phyloP scores from a whole-genome alignment of 2,113 vertebrate genomes.

The Tauraco erythrolophus region DNA sequence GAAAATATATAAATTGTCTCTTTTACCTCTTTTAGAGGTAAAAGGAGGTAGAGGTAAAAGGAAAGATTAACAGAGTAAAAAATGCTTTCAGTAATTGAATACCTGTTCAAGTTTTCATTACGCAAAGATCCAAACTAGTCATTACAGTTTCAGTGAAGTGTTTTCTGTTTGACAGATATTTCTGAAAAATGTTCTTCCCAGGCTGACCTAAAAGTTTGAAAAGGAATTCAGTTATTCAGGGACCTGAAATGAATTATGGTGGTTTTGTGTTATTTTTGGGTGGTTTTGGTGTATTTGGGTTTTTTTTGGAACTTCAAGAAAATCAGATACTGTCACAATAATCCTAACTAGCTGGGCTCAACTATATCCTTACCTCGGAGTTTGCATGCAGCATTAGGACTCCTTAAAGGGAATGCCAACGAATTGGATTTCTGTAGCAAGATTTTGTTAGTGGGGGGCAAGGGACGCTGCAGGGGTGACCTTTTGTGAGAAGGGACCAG shows the following conservation, averaged over 20 bases:
- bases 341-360: not conserved
- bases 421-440: not conserved
- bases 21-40: too few relatives aligned
- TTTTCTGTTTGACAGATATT: not conserved
- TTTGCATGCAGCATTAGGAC: not conserved
- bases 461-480: not conserved
- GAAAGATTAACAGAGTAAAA: not conserved
- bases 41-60: not conserved
- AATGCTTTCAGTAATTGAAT: not conserved
- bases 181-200: not conserved
- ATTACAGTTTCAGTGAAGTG: not conserved
- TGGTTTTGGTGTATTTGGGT: not conserved
- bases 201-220: not conserved
- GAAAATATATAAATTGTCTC: not conserved
- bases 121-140: not conserved
- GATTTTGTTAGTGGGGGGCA: not conserved
- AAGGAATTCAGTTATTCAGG: not conserved
- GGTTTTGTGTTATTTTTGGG: not conserved
- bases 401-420: not conserved
- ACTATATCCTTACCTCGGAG: not conserved
- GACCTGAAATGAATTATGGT: not conserved
- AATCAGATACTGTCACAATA: not conserved
- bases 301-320: not conserved
- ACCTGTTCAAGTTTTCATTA: not conserved
- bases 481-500: not conserved